Evolutionary conservation across 2,888 invertebrate species (phyloP), one percentile per base, ranked within the genome.

Genomic region (Plagodis dolabraria): DNA sequence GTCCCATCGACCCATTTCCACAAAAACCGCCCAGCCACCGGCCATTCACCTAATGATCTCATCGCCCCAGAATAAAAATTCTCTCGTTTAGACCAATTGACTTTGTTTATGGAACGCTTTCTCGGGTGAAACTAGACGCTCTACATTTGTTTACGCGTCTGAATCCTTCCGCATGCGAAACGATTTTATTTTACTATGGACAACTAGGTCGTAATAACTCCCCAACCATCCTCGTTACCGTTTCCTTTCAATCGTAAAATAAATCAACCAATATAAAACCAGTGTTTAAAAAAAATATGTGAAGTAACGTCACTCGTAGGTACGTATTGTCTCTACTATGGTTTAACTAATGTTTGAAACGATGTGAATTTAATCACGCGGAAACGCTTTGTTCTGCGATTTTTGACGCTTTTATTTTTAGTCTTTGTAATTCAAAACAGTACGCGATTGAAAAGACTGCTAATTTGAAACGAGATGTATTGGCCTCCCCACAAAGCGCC

Each of bases 41-140:
- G 89, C 79, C 91, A 72, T 91, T 91, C 90, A 91, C 88, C 90
- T 79, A 82, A 82, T 92, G 91, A 92, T 87, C 85, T 91, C 91
- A 92, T 86, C 87, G 89, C 70, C 82, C 86, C 79, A 86, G 84
- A 89, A 88, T 86, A 89, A 89, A 89, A 89, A 84, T 76, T 85
- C 78, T 77, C 81, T 83, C 80, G 85, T 85, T 87, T 85, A 83
- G 83, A 85, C 78, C 89, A 90, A 90, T 90, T 87, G 89, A 83
- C 83, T 87, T 84, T 83, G 86, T 87, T 85, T 88, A 87, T 87
- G 75, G 83, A 76, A 80, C 83, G 80, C 85, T 89, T 89, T 89
- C 87, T 83, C 80, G 72, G 77, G 68, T 80, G 77, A 81, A 82
- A 77, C 82, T 84, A 82, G 84, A 82, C 78, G 89, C 57, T 77